Evolutionary conservation across 2,797 vertebrate species (phyloP).

Genomic region (Muscicapa comitata): DNA sequence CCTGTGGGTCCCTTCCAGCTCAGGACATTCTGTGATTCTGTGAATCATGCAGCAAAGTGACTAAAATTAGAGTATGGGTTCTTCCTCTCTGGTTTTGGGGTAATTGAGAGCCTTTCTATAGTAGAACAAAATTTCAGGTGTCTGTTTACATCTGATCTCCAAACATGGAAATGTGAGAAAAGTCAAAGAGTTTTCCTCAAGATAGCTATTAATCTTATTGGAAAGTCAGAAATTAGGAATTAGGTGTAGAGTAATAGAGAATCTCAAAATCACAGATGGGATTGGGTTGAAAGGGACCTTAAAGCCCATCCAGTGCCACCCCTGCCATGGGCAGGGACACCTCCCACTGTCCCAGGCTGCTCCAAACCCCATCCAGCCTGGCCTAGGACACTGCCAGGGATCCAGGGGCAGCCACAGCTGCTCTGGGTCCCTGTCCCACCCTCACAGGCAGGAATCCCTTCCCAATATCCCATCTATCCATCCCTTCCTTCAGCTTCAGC

Average conservation of each 20-base stretch:
- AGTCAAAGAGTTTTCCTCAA: background rate
- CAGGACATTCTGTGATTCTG: background rate
- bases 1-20: background rate
- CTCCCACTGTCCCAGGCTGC: rapidly evolving
- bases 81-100: background rate
- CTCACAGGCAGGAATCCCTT: rapidly evolving
- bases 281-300: background rate
- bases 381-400: background rate
- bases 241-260: background rate
- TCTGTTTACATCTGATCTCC: background rate
- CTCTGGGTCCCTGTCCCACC: background rate
- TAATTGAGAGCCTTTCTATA: rapidly evolving
- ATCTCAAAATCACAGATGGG: background rate
- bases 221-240: background rate
- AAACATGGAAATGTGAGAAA: background rate
- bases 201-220: background rate
- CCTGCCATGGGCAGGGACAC: background rate
- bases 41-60: background rate
- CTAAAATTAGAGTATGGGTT: background rate
- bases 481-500: background rate
- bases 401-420: background rate
- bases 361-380: background rate
- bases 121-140: background rate
- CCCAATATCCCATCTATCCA: rapidly evolving
- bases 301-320: rapidly evolving